Evolutionary conservation across 1,140 invertebrate genomes (phyloP), one percentile per base, ranked within the genome.

Genomic region (Drosophila bipectinata): DNA sequence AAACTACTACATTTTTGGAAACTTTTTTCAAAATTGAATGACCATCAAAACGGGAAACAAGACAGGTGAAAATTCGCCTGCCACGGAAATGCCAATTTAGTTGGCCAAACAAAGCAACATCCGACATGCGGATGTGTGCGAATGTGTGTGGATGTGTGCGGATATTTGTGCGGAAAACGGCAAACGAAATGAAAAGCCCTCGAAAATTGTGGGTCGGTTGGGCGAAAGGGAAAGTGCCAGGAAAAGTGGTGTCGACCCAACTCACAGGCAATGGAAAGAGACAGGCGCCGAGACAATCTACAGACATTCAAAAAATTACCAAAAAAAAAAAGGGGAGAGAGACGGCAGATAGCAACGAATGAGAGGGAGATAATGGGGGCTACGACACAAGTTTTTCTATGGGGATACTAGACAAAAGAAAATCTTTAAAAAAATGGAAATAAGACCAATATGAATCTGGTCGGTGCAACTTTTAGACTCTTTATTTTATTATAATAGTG

Each of bases 251-350:
- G 10, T 14, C 48, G 55, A 83, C 80, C 81, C 81, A 73, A 77
- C 80, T 83, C 80, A 84, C 73, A 4, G 52, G 72, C 41, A 79
- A 71, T 67, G 64, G 56, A 30, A 52, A 67, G 57, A 64, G 81
- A 83, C 72, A 71, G 72, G 63, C 77, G 80, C 63, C 79, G 67
- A 84, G 80, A 84, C 80, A 77, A 37, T 58, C 54, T 79, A 68
- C 79, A 82, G 80, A 82, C 75, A 51, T 49, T 8, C 49, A 14
- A 34, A 32, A 34, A 44, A 52, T 15, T 18, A 63, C n/a, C 44
- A 5, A 47, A 47, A 24, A 47, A 15, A 47, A 9, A 21, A 47
- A 37, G 52, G 41, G 41, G 24, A 44, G 52, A 58, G 57, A 72
- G 59, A 73, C 10, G 28, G 6, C 15, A 47, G 32, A 37, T 37